phyloP scores from a whole-genome alignment of 2,797 vertebrate species.

The Orientallactaga sibirica region DNA sequence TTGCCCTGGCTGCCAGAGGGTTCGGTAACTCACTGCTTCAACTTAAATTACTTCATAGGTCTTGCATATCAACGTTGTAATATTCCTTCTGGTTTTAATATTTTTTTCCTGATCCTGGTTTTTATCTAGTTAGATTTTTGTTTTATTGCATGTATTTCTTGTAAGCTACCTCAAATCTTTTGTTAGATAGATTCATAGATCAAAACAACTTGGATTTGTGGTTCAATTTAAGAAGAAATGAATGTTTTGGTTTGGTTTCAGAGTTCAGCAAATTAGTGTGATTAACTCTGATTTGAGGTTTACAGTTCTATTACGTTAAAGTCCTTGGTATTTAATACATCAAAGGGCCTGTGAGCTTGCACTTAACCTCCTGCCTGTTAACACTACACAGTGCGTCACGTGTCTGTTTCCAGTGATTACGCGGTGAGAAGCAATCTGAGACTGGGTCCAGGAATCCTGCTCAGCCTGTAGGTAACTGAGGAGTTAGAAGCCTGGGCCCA shows the following conservation, averaged over 20 bases:
- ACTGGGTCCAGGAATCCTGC: background rate
- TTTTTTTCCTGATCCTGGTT: slow-evolving; percentile 70
- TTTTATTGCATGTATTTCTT: slow-evolving; percentile 79
- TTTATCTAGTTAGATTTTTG: slow-evolving; percentile 83
- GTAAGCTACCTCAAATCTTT: slow-evolving; percentile 81
- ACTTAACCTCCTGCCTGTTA: slow-evolving; percentile 78
- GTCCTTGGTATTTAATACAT: slow-evolving; percentile 81
- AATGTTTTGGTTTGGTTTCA: slow-evolving; percentile 79
- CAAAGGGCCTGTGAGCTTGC: slow-evolving; percentile 76
- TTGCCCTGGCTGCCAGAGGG: slow-evolving; percentile 69
- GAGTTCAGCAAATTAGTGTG: slow-evolving; percentile 84
- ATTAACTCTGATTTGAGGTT: slow-evolving; percentile 85
- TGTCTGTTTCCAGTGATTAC: slow-evolving; percentile 78
- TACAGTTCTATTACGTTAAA: slow-evolving; percentile 81
- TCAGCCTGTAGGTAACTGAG: background rate
- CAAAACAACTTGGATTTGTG: slow-evolving; percentile 82
- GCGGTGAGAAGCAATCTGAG: background rate
- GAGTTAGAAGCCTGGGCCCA: background rate
- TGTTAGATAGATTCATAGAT: slow-evolving; percentile 81
- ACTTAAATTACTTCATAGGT: slow-evolving; percentile 27
- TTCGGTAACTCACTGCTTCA: slow-evolving; percentile 59
- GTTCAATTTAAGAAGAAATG: slow-evolving; percentile 81
- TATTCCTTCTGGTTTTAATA: slow-evolving; percentile 80
- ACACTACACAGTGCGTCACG: slow-evolving; percentile 63
- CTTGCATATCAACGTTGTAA: slow-evolving; percentile 53